Evolutionary conservation across 2,113 vertebrate species (phyloP).

Genomic region (Neolamprologus kungweensis): DNA sequence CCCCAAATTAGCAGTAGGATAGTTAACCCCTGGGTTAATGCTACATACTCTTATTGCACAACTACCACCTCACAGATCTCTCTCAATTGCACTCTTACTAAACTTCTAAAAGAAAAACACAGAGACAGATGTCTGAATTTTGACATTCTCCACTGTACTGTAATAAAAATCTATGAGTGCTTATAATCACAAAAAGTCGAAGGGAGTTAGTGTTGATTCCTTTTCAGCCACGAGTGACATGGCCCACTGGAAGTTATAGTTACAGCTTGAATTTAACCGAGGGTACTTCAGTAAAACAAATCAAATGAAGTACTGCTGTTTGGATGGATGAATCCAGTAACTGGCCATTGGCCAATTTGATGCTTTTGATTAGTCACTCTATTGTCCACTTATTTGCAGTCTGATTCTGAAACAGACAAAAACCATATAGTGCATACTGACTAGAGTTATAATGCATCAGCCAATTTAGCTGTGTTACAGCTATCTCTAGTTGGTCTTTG

Average conservation of each 20-base stretch:
- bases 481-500: not conserved
- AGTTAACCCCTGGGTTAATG: not conserved
- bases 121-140: not conserved
- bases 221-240: not conserved
- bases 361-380: not conserved
- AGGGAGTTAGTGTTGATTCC: not conserved
- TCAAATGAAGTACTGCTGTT: not conserved
- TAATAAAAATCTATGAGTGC: slow-evolving; percentile 3
- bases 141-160: not conserved
- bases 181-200: not conserved
- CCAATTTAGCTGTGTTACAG: slow-evolving; percentile 1
- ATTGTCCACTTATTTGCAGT: not conserved
- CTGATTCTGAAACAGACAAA: not conserved
- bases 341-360: not conserved
- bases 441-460: not conserved
- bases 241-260: not conserved
- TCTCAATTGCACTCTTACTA: not conserved
- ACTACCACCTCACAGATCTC: not conserved
- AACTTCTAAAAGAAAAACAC: not conserved
- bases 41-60: not conserved
- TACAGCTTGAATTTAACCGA: slow-evolving; percentile 19
- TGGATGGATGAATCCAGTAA: not conserved
- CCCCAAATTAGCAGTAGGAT: not conserved
- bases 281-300: slow-evolving; percentile 20
- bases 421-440: not conserved